Conservation (phyloP, 2,888 invertebrate genomes). For the Mythimna albipuncta region DNA sequence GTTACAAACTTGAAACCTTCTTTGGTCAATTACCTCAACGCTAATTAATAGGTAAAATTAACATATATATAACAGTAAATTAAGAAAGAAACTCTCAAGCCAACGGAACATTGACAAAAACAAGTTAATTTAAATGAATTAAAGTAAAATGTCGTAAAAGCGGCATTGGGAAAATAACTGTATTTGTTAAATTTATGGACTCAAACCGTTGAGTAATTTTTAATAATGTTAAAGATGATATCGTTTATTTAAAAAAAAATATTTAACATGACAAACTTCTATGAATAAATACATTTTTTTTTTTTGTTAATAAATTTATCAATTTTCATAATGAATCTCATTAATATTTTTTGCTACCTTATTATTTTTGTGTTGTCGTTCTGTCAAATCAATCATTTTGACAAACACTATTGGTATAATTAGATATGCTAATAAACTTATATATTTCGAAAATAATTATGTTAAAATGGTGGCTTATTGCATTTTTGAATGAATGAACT, state of each 20-base stretch:
- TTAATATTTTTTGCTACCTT: slow-evolving; percentile 15
- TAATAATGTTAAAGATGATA: not conserved
- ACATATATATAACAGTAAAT: slow-evolving; percentile 29
- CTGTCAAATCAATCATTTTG: slow-evolving; percentile 25
- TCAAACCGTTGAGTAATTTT: slow-evolving; percentile 17
- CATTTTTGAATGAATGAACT: no score
- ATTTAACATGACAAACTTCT: not conserved
- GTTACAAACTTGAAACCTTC: no score
- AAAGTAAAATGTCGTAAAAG: slow-evolving; percentile 18
- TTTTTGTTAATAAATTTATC: not conserved
- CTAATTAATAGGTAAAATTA: slow-evolving; percentile 24
- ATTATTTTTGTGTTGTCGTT: slow-evolving; percentile 28
- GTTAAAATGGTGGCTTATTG: not conserved
- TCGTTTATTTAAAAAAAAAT: not conserved
- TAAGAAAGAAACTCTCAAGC: slow-evolving; percentile 22
- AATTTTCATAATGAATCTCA: slow-evolving; percentile 29
- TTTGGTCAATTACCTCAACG: not conserved
- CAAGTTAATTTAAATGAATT: slow-evolving; percentile 22
- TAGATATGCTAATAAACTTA: slow-evolving; percentile 26
- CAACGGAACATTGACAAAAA: slow-evolving; percentile 20
- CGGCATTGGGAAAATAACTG: slow-evolving; percentile 24
- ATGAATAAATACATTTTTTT: slow-evolving; percentile 28
- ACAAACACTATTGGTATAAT: slow-evolving; percentile 21
- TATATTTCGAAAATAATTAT: slow-evolving; percentile 20
- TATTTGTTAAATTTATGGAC: slow-evolving; percentile 2